These are phyloP conservation scores for Andrena hattorfiana DNA, from an alignment of 2,888 invertebrate genomes.

Conservation along the genomic window DNA sequence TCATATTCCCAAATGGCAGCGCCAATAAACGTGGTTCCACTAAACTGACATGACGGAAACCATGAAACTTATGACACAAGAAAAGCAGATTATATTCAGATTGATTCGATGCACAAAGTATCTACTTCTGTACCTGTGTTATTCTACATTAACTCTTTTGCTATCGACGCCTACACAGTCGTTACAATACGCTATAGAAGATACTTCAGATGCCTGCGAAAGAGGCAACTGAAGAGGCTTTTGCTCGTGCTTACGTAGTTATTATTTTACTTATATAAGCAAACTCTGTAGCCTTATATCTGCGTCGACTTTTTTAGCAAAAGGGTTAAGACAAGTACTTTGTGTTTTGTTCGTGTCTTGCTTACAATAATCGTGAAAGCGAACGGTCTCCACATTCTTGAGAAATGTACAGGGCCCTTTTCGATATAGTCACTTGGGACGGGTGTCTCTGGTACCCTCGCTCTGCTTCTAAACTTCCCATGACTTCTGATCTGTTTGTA, in stretches of 20 bases:
- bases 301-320: not conserved
- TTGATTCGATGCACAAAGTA: slow-evolving; percentile 11
- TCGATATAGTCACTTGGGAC: slow-evolving; percentile 79
- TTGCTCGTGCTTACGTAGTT: not conserved
- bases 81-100: slow-evolving; percentile 16
- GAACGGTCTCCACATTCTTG: slow-evolving; percentile 87
- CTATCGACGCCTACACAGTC: not conserved
- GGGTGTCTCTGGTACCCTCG: slow-evolving; percentile 45
- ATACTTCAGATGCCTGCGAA: too few relatives aligned
- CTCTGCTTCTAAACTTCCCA: slow-evolving; percentile 61
- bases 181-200: too few relatives aligned
- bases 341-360: not conserved
- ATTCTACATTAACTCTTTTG: not conserved
- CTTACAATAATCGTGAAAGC: slow-evolving; percentile 88
- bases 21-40: slow-evolving; percentile 89
- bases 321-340: not conserved
- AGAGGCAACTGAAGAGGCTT: too few relatives aligned
- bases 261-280: not conserved
- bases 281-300: too few relatives aligned
- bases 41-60: slow-evolving; percentile 86
- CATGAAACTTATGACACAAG: slow-evolving; percentile 31
- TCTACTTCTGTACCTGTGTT: not conserved
- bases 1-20: slow-evolving; percentile 97
- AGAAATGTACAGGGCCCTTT: slow-evolving; percentile 84
- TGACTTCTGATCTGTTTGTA: slow-evolving; percentile 73